phyloP scores from a whole-genome alignment of 2,888 invertebrate genomes.

The Eremobia ochroleuca region DNA sequence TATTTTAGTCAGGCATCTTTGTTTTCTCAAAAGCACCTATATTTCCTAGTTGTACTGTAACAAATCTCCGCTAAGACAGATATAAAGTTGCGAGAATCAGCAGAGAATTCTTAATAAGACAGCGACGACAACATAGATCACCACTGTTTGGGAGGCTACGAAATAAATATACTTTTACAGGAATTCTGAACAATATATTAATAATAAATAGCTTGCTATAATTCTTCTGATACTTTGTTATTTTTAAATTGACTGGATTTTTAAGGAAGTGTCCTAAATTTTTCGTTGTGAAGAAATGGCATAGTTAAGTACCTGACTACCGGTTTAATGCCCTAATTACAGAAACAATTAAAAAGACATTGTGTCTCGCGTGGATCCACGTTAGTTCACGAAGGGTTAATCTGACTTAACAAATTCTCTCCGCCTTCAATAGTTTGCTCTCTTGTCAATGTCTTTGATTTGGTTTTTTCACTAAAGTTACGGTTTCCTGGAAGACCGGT shows the following conservation, averaged over 20 bases:
- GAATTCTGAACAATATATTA: neutral
- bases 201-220: neutral
- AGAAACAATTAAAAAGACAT: too few species aligned
- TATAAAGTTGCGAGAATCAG: slow-evolving; percentile 24
- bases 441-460: too few species aligned
- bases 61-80: slow-evolving; percentile 40
- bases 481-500: too few species aligned
- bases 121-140: slow-evolving; percentile 18
- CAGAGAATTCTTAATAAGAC: slow-evolving; percentile 39
- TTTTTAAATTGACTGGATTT: neutral
- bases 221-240: neutral
- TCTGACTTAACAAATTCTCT: too few species aligned
- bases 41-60: slow-evolving; percentile 28
- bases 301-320: neutral
- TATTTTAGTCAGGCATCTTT: slow-evolving; percentile 1
- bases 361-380: too few species aligned
- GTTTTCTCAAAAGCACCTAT: slow-evolving; percentile 11
- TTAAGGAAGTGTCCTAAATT: neutral
- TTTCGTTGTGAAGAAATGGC: too few species aligned
- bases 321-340: too few species aligned
- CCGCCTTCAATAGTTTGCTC: too few species aligned
- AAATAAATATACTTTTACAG: neutral
- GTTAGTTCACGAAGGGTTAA: too few species aligned
- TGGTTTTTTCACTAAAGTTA: neutral
- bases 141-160: neutral